Evolutionary conservation across 2,888 invertebrate genomes (phyloP).

Genomic region (Meliscaeva auricollis): DNA sequence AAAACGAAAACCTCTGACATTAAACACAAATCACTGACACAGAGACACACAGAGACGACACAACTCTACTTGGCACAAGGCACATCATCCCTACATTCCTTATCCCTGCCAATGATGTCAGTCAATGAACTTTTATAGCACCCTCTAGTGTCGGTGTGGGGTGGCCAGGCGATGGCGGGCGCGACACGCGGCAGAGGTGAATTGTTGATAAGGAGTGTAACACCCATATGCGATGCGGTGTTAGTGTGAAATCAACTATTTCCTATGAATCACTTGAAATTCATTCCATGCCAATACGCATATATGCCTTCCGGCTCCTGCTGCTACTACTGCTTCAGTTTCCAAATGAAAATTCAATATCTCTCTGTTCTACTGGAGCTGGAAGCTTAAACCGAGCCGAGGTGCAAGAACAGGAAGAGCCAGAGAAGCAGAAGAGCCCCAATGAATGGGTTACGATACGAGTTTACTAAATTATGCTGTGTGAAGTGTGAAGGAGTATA

Average conservation of each 20-base stretch:
- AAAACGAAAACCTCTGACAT: slow-evolving; percentile 58
- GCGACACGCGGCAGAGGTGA: slow-evolving; percentile 23
- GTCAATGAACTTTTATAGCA: slow-evolving; percentile 64
- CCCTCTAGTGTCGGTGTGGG: not conserved
- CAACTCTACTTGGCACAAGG: not conserved
- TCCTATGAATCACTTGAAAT: slow-evolving; percentile 72
- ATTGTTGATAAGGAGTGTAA: slow-evolving; percentile 25
- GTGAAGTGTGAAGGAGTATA: slow-evolving; percentile 44
- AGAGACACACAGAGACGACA: slow-evolving; percentile 19
- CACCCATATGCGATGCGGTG: not conserved
- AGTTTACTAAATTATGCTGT: slow-evolving; percentile 71
- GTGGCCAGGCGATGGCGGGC: not conserved
- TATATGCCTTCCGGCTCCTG: slow-evolving; percentile 12
- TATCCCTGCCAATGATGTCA: slow-evolving; percentile 4
- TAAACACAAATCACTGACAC: slow-evolving; percentile 58
- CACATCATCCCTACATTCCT: no score
- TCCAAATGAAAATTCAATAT: slow-evolving; percentile 67
- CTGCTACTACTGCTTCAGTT: slow-evolving; percentile 38
- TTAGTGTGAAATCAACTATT: slow-evolving; percentile 57
- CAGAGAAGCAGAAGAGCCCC: slow-evolving; percentile 19
- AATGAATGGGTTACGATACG: slow-evolving; percentile 68
- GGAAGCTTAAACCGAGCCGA: not conserved
- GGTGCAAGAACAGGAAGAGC: slow-evolving; percentile 22
- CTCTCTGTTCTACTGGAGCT: slow-evolving; percentile 26
- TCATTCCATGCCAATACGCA: slow-evolving; percentile 65